Evolutionary conservation across 2,113 vertebrate species (phyloP).

Genomic region (Atlantisia rogersi): DNA sequence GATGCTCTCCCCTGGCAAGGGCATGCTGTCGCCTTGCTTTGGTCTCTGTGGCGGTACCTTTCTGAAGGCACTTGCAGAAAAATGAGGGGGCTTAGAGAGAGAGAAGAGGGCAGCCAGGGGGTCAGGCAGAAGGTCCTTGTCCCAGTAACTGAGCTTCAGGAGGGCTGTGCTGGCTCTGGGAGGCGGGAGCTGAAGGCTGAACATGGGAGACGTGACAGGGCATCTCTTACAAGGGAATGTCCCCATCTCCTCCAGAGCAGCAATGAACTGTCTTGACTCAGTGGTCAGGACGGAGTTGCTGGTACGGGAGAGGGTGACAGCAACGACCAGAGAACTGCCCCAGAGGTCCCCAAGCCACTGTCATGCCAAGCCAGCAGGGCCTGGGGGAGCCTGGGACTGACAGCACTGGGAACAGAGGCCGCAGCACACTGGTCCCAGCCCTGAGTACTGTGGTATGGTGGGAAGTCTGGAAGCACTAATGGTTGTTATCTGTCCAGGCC

Average conservation of each 20-base stretch:
- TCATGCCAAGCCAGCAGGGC: neutral
- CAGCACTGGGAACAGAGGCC: neutral
- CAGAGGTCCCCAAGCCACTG: rapidly evolving
- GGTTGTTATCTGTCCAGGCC: neutral
- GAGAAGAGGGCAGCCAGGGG: neutral
- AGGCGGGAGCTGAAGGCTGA: neutral
- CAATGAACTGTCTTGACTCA: neutral
- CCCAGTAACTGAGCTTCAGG: neutral
- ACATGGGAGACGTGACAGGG: rapidly evolving
- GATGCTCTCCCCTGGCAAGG: neutral
- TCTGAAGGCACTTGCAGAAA: neutral
- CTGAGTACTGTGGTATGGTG: neutral
- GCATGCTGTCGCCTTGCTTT: rapidly evolving
- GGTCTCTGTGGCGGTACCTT: neutral
- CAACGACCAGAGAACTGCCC: neutral
- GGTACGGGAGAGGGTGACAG: neutral
- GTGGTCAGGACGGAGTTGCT: neutral
- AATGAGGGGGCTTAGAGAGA: neutral
- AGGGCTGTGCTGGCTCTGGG: neutral
- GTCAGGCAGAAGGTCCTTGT: neutral
- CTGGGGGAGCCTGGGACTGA: neutral
- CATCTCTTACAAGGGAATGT: neutral
- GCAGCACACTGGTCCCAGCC: rapidly evolving
- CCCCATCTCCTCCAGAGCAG: neutral
- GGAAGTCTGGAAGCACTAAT: neutral